phyloP scores from a whole-genome alignment of 1,140 invertebrate genomes.

The Vanessa tameamea region DNA sequence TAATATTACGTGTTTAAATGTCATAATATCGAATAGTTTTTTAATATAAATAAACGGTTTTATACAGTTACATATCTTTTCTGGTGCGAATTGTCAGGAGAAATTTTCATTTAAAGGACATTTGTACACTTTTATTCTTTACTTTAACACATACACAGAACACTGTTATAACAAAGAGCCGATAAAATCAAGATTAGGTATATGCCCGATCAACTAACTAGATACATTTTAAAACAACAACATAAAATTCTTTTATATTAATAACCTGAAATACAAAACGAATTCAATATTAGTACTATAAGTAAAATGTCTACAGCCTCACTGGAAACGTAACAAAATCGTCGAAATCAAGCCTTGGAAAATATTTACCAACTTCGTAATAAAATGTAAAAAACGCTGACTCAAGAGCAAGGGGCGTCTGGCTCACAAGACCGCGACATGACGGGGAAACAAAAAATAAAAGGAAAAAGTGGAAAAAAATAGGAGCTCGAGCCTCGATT shows the following conservation, averaged over 20 bases:
- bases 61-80: too few species aligned
- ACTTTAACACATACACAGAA: too few species aligned
- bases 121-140: too few species aligned
- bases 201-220: too few species aligned
- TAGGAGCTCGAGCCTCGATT: slow-evolving; percentile 70
- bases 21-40: too few species aligned
- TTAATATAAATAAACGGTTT: too few species aligned
- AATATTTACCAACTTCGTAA: slow-evolving; percentile 78
- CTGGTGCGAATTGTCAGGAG: too few species aligned
- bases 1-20: too few species aligned
- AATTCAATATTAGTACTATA: slow-evolving; percentile 60
- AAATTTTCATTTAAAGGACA: too few species aligned
- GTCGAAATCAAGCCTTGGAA: slow-evolving; percentile 62
- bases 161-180: too few species aligned
- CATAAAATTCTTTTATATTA: neutral
- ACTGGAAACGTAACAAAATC: slow-evolving; percentile 52
- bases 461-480: slow-evolving; percentile 63
- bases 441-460: slow-evolving; percentile 70
- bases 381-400: slow-evolving; percentile 78
- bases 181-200: too few species aligned
- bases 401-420: slow-evolving; percentile 76
- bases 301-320: slow-evolving; percentile 60
- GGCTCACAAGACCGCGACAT: slow-evolving; percentile 76
- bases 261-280: neutral
- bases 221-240: neutral